Evolutionary conservation across 2,888 invertebrate species (phyloP).

Genomic region (Thalpophila matura): DNA sequence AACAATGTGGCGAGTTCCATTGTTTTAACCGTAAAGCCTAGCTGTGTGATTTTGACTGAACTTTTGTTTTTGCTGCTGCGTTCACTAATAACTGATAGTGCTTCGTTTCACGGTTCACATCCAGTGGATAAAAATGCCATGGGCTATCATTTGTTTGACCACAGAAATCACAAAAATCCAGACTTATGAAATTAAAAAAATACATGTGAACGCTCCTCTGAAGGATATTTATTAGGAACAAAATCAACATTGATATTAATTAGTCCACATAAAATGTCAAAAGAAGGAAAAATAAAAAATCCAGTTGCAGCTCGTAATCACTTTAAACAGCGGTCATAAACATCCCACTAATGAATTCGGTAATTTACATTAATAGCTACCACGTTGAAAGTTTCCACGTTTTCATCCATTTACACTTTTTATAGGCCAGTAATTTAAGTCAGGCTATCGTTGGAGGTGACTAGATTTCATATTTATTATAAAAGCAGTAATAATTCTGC

Average conservation of each 20-base stretch:
- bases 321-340: conserved; percentile 28
- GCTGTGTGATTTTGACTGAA: conserved; percentile 2
- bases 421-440: conserved; percentile 22
- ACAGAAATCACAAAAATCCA: no score
- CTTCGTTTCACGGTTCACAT: background rate
- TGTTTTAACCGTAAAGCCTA: no score
- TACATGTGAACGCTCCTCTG: no score
- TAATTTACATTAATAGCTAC: conserved; percentile 36
- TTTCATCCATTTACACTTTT: conserved; percentile 30
- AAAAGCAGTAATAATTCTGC: no score
- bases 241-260: no score
- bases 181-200: no score
- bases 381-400: conserved; percentile 25
- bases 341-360: conserved; percentile 39
- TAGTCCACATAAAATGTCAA: background rate
- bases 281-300: background rate
- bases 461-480: no score
- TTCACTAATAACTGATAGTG: background rate
- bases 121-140: background rate
- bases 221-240: no score
- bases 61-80: background rate
- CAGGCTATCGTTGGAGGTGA: background rate
- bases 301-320: conserved; percentile 27
- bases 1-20: no score
- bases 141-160: background rate